Evolutionary conservation across 2,888 invertebrate species (phyloP), one percentile per base, ranked within the genome.

Genomic region (Allacma fusca): DNA sequence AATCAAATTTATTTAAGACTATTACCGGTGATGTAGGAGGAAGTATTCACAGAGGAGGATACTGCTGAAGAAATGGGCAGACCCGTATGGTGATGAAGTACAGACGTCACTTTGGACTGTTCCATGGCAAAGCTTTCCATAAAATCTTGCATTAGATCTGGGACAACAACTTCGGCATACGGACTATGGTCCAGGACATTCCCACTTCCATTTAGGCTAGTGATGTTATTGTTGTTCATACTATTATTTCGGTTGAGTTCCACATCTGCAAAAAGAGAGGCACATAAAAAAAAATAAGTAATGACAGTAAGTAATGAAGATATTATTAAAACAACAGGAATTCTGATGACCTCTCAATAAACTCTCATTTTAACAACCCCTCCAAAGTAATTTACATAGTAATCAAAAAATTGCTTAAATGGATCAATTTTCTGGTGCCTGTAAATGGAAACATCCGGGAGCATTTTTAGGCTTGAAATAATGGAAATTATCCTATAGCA

Each of bases 231-330:
- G 29, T 29, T 65, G 26, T 57, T 67, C 92, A 88, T 29, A 40
- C 26, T 26, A 82, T 92, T 88, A 9, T 91, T 91, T 74, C 92
- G 90, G 86, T 94, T 93, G 85, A 92, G 91, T 87, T 93, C 93
- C 79, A 93, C 92, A 87, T 94, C 93, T 93, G 88, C 43, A 87
- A 87, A 65, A 77, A 78, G 78, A n/a, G n/a, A n/a, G n/a, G n/a
- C n/a, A n/a, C 68, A 73, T 71, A 57, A 69, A 28, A 68, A 75
- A 26, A 68, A 62, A 21, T 50, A n/a, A n/a, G n/a, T n/a, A n/a
- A n/a, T n/a, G n/a, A n/a, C n/a, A n/a, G n/a, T n/a, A n/a, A n/a
- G n/a, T n/a, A n/a, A n/a, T n/a, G n/a, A n/a, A n/a, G n/a, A n/a
- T n/a, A n/a, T n/a, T n/a, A n/a, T n/a, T n/a, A n/a, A n/a, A n/a